phyloP scores from a whole-genome alignment of 2,888 invertebrate genomes.

The Ormyrus pomaceus region DNA sequence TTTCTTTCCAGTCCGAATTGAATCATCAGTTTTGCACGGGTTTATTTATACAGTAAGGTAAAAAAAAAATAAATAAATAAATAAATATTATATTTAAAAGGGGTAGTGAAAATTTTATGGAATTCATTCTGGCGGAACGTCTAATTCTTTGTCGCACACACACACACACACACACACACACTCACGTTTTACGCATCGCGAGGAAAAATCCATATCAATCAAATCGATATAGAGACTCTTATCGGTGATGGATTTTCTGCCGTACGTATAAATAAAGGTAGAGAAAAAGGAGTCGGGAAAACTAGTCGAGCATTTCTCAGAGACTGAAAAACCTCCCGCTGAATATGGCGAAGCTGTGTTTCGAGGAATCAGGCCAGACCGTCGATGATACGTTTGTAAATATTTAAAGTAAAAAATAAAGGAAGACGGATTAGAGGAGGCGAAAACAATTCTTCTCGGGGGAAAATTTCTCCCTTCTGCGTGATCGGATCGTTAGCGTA shows the following conservation, averaged over 20 bases:
- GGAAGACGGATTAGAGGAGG: not conserved
- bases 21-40: conserved; percentile 36
- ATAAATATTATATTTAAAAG: conserved; percentile 40
- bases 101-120: conserved; percentile 35
- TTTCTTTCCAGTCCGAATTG: not conserved
- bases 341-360: conserved; percentile 14
- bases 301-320: conserved; percentile 8
- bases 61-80: not conserved
- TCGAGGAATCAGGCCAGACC: conserved; percentile 36
- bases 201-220: conserved; percentile 32
- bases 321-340: conserved; percentile 14
- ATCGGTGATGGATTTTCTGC: conserved; percentile 15
- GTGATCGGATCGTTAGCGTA: conserved; percentile 59
- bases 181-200: conserved; percentile 14
- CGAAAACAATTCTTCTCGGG: conserved; percentile 19
- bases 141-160: conserved; percentile 44
- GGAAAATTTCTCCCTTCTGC: conserved; percentile 36
- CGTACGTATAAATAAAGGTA: not conserved
- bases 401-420: conserved; percentile 22
- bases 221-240: conserved; percentile 2
- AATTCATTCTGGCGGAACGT: conserved; percentile 42
- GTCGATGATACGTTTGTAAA: conserved; percentile 49
- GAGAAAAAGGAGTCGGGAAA: not conserved
- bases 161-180: no score
- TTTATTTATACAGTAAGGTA: conserved; percentile 12